phyloP scores from a whole-genome alignment of 2,888 invertebrate genomes.

The Suillia variegata region DNA sequence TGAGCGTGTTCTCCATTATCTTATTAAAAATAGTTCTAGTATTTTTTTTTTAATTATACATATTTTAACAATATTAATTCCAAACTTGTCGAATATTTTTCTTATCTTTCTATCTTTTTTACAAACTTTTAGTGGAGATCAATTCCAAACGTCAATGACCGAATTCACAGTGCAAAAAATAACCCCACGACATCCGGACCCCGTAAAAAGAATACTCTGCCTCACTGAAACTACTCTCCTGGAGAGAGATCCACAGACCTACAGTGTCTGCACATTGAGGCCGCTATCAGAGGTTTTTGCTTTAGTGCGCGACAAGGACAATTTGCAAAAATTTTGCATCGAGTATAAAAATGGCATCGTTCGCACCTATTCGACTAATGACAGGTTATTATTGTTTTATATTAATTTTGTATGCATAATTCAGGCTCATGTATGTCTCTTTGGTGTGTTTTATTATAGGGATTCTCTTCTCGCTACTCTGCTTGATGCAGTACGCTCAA shows the following conservation, averaged over 20 bases:
- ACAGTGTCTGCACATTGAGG: conserved; percentile 87
- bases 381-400: too few relatives aligned
- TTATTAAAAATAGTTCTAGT: too few relatives aligned
- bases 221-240: conserved; percentile 94
- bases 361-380: conserved; percentile 88
- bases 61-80: too few relatives aligned
- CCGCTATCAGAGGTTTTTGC: conserved; percentile 87
- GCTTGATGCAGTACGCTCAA: conserved; percentile 94
- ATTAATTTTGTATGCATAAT: too few relatives aligned
- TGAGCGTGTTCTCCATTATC: too few relatives aligned
- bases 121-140: conserved; percentile 88
- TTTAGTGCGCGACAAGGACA: conserved; percentile 83
- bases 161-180: conserved; percentile 97
- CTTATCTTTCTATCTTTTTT: too few relatives aligned
- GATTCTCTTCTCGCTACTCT: conserved; percentile 94
- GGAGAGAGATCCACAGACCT: conserved; percentile 96
- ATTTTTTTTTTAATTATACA: too few relatives aligned
- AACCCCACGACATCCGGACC: conserved; percentile 80
- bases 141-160: conserved; percentile 92
- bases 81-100: too few relatives aligned
- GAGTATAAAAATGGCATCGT: conserved; percentile 93
- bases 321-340: conserved; percentile 91
- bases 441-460: conserved; percentile 65
- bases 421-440: neutral
- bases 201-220: conserved; percentile 87